Evolutionary conservation across 2,113 vertebrate genomes (phyloP).

Genomic region (Rostratula benghalensis): DNA sequence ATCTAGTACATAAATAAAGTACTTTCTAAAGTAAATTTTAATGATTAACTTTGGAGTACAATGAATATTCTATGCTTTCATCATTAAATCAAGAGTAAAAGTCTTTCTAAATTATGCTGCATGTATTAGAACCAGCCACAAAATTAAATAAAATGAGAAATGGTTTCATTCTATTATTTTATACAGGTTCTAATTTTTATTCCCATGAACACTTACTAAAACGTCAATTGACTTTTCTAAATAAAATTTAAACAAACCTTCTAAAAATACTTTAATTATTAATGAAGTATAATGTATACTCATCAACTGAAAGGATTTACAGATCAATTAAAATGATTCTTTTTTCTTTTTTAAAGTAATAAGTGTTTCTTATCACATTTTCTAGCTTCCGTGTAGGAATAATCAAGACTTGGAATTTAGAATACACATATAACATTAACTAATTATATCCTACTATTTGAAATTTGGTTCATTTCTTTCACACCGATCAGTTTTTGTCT

Average conservation of each 20-base stretch:
- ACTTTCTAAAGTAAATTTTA: neutral
- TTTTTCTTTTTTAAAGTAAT: neutral
- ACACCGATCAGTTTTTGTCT: neutral
- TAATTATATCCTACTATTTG: neutral
- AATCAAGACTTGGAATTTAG: neutral
- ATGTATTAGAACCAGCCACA: neutral
- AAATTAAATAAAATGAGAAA: neutral
- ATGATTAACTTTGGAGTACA: neutral
- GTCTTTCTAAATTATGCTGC: neutral
- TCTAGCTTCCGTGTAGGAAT: neutral
- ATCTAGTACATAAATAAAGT: neutral
- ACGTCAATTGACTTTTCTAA: neutral
- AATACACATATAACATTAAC: neutral
- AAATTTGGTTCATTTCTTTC: neutral
- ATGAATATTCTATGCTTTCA: neutral
- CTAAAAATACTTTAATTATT: neutral
- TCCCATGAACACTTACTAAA: neutral
- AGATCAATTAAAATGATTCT: neutral
- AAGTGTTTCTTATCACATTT: neutral
- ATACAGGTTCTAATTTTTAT: neutral
- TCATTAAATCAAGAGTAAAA: neutral
- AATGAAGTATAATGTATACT: neutral
- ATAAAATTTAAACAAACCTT: neutral
- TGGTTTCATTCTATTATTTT: neutral
- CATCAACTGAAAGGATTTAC: neutral